Evolutionary conservation across 1,140 invertebrate species (phyloP), one percentile per base, ranked within the genome.

Genomic region (Nomia melanderi): DNA sequence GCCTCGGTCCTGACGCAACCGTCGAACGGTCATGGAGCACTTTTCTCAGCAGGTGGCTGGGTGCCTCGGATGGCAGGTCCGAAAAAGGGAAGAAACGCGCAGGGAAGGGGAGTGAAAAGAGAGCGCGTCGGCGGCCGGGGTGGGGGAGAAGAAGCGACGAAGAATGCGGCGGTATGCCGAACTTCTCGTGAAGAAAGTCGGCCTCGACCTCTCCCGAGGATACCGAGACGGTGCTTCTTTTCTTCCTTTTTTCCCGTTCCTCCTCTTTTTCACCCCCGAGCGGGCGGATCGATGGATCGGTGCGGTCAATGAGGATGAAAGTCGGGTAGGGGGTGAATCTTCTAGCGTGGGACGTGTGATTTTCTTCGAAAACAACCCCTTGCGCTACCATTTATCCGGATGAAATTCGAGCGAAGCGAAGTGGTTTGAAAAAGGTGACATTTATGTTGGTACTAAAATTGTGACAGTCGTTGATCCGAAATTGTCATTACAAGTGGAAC

Each of bases 11-110:
- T 87, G 84, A 83, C 84, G 84, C 82, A 89, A 82, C 82, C 83
- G 57, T 83, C 83, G 78, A 84, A 86, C 76, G 74, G 78, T 86
- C 85, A 76, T 77, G 82, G 79, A 88, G 79, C 84, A 84, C 70
- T 89, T 90, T 90, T 90, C 90, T 84, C 90, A 91, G 90, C 90
- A 90, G 90, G 90, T 89, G 87, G 87, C 44, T 86, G 73, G 64
- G 20, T 72, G 67, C 81, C 81, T 57, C 72, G 77, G 54, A 71
- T 83, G 80, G 87, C 87, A 83, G 78, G 75, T 81, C 78, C 60
- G 66, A 57, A 76, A 75, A 74, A 56, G 20, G 63, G 69, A 83
- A 79, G 60, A 83, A 72, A 74, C 33, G 47, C 20, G 17, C 50
- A 29, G 57, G 41, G 47, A 64, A 66, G 44, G 39, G n/a, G n/a